These are phyloP conservation scores for Hyperoplus immaculatus DNA, from an alignment of 2,797 vertebrate species.

Conservation along the genomic window DNA sequence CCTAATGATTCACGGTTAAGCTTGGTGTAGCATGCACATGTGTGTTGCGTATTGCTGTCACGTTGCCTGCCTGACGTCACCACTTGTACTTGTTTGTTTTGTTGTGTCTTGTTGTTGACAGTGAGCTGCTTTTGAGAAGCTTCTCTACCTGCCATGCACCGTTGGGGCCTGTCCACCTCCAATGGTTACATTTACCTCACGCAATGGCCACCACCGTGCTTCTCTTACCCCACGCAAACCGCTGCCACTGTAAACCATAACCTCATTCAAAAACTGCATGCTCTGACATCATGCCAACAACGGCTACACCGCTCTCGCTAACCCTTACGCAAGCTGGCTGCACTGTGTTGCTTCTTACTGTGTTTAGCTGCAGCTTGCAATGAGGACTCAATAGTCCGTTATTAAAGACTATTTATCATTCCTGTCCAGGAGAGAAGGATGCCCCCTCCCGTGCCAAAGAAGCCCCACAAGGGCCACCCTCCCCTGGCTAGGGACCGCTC, in stretches of 20 bases:
- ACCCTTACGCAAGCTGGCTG: slow-evolving; percentile 56
- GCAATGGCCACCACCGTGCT: slow-evolving; percentile 66
- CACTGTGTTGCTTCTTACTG: slow-evolving; percentile 47
- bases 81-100: slow-evolving; percentile 74
- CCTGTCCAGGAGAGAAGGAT: slow-evolving; percentile 98
- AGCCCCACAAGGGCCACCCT: slow-evolving; percentile 95
- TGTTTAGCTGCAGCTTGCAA: slow-evolving; percentile 61
- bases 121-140: slow-evolving; percentile 84
- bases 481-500: slow-evolving; percentile 96
- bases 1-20: slow-evolving; percentile 28
- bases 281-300: slow-evolving; percentile 47
- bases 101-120: slow-evolving; percentile 82
- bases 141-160: slow-evolving; percentile 79
- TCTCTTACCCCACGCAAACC: slow-evolving; percentile 70
- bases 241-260: slow-evolving; percentile 76
- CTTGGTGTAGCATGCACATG: slow-evolving; percentile 57
- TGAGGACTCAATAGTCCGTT: slow-evolving; percentile 41
- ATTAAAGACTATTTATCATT: slow-evolving; percentile 80
- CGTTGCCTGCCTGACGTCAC: slow-evolving; percentile 74
- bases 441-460: slow-evolving; percentile 98
- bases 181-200: slow-evolving; percentile 75
- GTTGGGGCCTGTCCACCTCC: slow-evolving; percentile 73
- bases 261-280: slow-evolving; percentile 74
- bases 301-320: slow-evolving; percentile 50
- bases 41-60: slow-evolving; percentile 52